Evolutionary conservation across 2,888 invertebrate genomes (phyloP).

Genomic region (Netelia melanura): DNA sequence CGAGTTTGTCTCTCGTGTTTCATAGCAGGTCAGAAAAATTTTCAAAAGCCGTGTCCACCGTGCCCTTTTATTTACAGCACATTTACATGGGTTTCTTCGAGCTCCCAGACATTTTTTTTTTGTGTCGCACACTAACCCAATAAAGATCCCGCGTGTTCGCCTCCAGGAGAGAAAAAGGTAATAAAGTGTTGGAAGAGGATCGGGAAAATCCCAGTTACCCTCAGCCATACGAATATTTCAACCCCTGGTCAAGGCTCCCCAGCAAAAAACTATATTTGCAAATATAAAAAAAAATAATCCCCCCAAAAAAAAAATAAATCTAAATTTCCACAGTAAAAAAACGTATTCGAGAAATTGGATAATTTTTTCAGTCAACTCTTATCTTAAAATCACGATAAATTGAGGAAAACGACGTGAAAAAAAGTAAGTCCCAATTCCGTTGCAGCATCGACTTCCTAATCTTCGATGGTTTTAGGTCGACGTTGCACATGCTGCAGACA

Average conservation of each 20-base stretch:
- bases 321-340: not conserved
- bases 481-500: conserved; percentile 58
- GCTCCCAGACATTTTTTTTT: not conserved
- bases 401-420: not conserved
- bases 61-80: not conserved
- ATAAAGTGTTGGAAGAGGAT: not conserved
- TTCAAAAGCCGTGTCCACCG: conserved; percentile 19
- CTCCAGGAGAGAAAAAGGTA: not conserved
- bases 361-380: not conserved
- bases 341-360: not conserved
- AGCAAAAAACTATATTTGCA: no score
- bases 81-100: not conserved
- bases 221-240: no score
- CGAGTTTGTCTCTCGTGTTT: conserved; percentile 32
- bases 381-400: not conserved
- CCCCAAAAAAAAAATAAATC: not conserved
- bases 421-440: not conserved
- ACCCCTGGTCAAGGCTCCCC: no score
- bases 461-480: conserved; percentile 21
- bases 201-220: not conserved
- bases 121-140: conserved; percentile 13
- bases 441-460: conserved; percentile 30
- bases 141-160: not conserved
- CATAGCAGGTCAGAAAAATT: conserved; percentile 52
- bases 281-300: not conserved